Percentiles rank a stretch among this genome's conserved stretches.
Conservation (phyloP, 2,797 vertebrate genomes). For the Scomberomorus guttatus region DNA sequence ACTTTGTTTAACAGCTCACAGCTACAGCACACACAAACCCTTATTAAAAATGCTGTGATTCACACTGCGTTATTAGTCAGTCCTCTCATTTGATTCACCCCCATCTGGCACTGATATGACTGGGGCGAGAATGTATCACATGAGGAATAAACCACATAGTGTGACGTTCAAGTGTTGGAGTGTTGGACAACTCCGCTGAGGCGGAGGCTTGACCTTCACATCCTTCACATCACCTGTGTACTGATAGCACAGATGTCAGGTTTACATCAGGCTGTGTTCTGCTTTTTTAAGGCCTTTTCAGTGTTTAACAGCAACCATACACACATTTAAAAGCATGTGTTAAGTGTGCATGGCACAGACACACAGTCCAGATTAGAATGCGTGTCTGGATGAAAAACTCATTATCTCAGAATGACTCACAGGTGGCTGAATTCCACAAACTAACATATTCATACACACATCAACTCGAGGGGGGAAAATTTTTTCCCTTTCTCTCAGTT, state of each 20-base stretch:
- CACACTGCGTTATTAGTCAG: constrained; percentile 75
- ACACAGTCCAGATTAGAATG: constrained; percentile 30
- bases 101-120: constrained; percentile 72
- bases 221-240: constrained; percentile 41
- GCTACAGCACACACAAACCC: constrained; percentile 9
- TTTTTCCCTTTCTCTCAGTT: constrained; percentile 46
- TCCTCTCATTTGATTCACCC: constrained; percentile 76
- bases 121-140: constrained; percentile 59
- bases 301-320: constrained; percentile 51
- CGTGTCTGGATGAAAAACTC: constrained; percentile 57
- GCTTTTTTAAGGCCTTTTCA: constrained; percentile 53
- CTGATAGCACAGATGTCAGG: constrained; percentile 38
- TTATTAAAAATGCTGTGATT: constrained; percentile 71
- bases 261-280: constrained; percentile 58
- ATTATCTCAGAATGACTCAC: constrained; percentile 70
- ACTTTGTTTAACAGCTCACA: constrained; percentile 24
- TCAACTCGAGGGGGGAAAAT: constrained; percentile 11
- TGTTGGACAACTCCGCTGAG: constrained; percentile 41
- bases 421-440: constrained; percentile 53
- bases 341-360: constrained; percentile 31
- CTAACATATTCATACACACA: constrained; percentile 39
- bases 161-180: constrained; percentile 40
- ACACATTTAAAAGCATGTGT: constrained; percentile 52
- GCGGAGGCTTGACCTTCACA: constrained; percentile 54
- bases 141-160: constrained; percentile 60